phyloP scores from a whole-genome alignment of 1,140 invertebrate species.

The Panulirus ornatus region DNA sequence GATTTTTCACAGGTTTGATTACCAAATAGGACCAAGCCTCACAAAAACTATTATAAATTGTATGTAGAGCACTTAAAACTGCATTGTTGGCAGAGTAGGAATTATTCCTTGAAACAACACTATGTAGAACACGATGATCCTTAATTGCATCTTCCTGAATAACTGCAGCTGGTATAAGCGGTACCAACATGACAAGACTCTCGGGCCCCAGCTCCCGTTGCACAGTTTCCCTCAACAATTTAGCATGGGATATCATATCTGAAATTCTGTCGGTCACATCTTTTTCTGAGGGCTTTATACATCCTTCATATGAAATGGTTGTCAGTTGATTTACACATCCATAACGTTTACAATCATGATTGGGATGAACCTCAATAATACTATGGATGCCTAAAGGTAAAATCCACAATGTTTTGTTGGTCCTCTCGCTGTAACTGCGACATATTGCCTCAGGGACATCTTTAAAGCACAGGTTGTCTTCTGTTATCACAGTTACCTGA shows the following conservation, averaged over 20 bases:
- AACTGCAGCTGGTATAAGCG: not conserved
- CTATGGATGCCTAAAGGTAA: not conserved
- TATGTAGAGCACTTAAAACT: not conserved
- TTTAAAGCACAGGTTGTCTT: not conserved
- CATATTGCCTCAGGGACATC: not conserved
- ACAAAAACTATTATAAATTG: not conserved
- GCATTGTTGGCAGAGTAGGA: not conserved
- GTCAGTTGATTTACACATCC: not conserved
- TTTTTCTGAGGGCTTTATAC: not conserved
- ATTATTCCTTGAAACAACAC: not conserved
- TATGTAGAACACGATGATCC: not conserved
- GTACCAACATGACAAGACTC: not conserved
- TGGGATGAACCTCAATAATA: not conserved
- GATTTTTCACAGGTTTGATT: not conserved
- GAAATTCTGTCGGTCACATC: not conserved
- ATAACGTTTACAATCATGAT: not conserved
- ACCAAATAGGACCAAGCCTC: not conserved
- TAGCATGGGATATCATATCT: not conserved
- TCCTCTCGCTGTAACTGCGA: not conserved
- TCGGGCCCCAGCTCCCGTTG: not conserved
- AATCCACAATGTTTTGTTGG: not conserved
- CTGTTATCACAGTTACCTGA: not conserved
- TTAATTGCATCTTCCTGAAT: not conserved
- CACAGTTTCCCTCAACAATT: not conserved
- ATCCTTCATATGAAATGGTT: not conserved